Base-by-base conservation (phyloP, 2,888 invertebrate genomes). In the Poecilobothrus nobilitatus region DNA sequence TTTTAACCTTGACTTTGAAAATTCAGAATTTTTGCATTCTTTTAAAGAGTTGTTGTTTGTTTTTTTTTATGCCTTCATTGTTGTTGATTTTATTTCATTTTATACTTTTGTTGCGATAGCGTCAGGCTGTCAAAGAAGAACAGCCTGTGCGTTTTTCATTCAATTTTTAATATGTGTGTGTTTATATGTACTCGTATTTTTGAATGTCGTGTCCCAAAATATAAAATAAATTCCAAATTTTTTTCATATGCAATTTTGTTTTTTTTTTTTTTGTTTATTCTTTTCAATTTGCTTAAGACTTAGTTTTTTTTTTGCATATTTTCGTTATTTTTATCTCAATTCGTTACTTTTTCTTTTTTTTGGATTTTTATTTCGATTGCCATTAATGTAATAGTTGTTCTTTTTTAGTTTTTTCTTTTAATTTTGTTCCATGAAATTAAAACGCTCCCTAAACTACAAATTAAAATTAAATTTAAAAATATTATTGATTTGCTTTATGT, bases 11-110 rank as follows among this genome's bases (percentile, higher is more conserved):
- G 63, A 63, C 63, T 63, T 63, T 63, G 63, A 63, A 63, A 27
- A 63, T 63, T 63, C 27, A 61, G 69, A 69, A 34, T 69, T 44
- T 69, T 20, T 27, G 20, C 34, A 21, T 66, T 53, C 66, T 67
- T 20, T 22, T 21, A 12, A n/a, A n/a, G 20, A 20, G 15, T 63
- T 22, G 5, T 21, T 21, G n/a, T 63, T 63, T 9, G 21, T 22
- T 21, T 18, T 21, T 9, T 63, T 21, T 15, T 21, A n/a, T n/a
- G n/a, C 18, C 18, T 20, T 20, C 20, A n/a, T 37, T 37, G 37
- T 12, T 12, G 12, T 37, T 37, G 10, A 37, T 37, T 37, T 37
- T 37, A 37, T 37, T 37, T 37, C 9, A 37, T 37, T 10, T 37
- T 37, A 27, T 27, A 27, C 27, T 27, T 27, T 27, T 27, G 2